Conservation (phyloP, 2,113 vertebrate species). For the Onychorhynchus coronatus region DNA sequence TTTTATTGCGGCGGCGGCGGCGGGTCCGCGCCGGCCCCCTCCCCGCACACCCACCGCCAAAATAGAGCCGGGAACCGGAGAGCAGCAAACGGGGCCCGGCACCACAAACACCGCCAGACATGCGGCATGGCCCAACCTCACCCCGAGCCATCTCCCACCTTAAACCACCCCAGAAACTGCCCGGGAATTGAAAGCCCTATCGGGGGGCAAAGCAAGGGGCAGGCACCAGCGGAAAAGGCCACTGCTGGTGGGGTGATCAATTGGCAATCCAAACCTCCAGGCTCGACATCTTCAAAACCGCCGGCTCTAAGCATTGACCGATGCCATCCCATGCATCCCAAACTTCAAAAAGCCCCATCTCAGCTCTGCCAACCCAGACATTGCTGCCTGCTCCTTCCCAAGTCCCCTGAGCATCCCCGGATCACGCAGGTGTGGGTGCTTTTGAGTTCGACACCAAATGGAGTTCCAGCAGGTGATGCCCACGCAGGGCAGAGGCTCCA, state of each 20-base stretch:
- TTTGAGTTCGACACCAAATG: rapidly evolving
- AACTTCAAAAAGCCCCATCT: not conserved
- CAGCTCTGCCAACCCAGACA: not conserved
- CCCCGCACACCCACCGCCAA: not conserved
- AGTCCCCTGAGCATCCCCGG: not conserved
- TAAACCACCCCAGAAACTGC: not conserved
- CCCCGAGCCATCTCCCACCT: not conserved
- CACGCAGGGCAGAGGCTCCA: rapidly evolving
- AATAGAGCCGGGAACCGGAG: not conserved
- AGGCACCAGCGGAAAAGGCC: not conserved
- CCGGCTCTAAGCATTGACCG: rapidly evolving
- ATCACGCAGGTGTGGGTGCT: rapidly evolving
- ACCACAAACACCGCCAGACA: not conserved
- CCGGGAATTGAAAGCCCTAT: not conserved
- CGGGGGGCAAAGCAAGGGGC: not conserved
- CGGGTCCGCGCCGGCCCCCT: not conserved
- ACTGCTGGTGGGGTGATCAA: not conserved
- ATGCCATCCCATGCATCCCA: rapidly evolving
- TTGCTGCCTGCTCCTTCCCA: rapidly evolving
- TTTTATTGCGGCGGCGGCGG: not conserved
- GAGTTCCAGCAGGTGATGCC: not conserved
- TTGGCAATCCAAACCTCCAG: not conserved
- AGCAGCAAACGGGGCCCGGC: not conserved
- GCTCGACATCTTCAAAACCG: not conserved
- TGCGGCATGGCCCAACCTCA: rapidly evolving